phyloP scores from a whole-genome alignment of 2,113 vertebrate genomes.

The Hyperopisus bebe region DNA sequence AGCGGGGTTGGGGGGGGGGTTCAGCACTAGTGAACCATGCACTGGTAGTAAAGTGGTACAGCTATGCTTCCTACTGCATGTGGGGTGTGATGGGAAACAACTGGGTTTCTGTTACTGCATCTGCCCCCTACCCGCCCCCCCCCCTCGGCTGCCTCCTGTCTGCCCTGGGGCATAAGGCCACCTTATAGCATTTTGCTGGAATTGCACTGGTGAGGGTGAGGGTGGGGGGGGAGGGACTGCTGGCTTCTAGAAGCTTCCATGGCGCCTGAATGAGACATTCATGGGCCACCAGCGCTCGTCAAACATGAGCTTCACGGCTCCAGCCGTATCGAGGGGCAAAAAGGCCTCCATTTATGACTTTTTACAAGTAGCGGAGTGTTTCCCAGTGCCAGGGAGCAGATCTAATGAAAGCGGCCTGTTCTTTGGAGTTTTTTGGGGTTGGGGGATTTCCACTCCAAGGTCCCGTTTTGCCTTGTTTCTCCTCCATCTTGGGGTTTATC shows the following conservation, averaged over 20 bases:
- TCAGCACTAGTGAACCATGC: neutral
- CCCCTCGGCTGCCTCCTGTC: neutral
- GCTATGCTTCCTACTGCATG: neutral
- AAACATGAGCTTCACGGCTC: slow-evolving; percentile 21
- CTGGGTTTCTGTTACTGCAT: neutral
- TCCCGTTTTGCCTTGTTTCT: neutral
- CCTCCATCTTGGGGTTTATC: neutral
- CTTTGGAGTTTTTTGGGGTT: neutral
- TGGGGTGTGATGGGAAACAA: neutral
- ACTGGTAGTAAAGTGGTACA: neutral
- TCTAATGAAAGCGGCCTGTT: neutral
- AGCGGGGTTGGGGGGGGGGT: neutral
- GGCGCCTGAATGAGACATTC: slow-evolving; percentile 28
- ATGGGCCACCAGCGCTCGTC: slow-evolving; percentile 7
- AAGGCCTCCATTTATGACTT: slow-evolving; percentile 33
- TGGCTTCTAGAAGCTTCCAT: slow-evolving; percentile 2
- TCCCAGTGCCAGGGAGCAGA: neutral
- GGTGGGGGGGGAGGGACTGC: neutral
- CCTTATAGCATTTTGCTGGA: neutral
- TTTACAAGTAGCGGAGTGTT: slow-evolving; percentile 37
- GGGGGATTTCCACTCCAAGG: neutral
- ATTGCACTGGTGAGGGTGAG: neutral
- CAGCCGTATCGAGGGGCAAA: neutral
- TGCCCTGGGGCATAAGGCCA: neutral
- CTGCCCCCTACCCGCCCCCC: neutral